Base-by-base conservation (phyloP, 1,140 invertebrate species). In the Heliconius congener region DNA sequence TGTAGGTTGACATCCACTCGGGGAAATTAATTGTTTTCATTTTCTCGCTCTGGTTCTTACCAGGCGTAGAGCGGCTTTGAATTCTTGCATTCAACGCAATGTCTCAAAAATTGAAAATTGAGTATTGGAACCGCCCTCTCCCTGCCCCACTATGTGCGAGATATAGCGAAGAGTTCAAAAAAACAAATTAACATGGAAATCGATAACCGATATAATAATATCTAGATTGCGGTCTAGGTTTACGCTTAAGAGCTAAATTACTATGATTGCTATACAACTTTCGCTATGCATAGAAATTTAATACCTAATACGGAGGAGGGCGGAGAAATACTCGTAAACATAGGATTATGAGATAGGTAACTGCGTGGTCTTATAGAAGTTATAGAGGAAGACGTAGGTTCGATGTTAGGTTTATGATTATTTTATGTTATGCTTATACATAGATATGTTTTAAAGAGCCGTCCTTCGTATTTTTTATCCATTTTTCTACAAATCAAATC, bases 201-300 rank as follows among this genome's bases (percentile, higher is more conserved):
- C 86, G 87, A 88, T 89, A 85, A 82, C 83, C 78, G 82, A 87
- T 87, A 86, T 82, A 86, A 88, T 88, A 85, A 88, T 88, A 85
- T 85, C 86, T 76, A 82, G 82, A 85, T 87, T 89, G 85, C 84
- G 88, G 87, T 87, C 80, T 84, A 83, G 82, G 81, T 83, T 74
- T 79, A 78, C 70, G 73, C 73, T 30, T 75, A 60, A 84, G 79
- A 81, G 81, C 81, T 85, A 81, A 84, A 86, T 86, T 83, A 84
- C 82, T 84, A 82, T 85, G 83, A 86, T 86, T 84, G 82, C 76
- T 77, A 80, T 83, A 81, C 73, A 81, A 83, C 86, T 87, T 87
- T 86, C 86, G 78, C 82, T 81, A 23, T 66, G 82, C 70, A 78
- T 81, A 82, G 84, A 83, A 85, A 86, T 82, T 82, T 85, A 84